These are phyloP conservation scores for Drosophila tropicalis DNA, from an alignment of 1,140 invertebrate species.

Conservation along the genomic window DNA sequence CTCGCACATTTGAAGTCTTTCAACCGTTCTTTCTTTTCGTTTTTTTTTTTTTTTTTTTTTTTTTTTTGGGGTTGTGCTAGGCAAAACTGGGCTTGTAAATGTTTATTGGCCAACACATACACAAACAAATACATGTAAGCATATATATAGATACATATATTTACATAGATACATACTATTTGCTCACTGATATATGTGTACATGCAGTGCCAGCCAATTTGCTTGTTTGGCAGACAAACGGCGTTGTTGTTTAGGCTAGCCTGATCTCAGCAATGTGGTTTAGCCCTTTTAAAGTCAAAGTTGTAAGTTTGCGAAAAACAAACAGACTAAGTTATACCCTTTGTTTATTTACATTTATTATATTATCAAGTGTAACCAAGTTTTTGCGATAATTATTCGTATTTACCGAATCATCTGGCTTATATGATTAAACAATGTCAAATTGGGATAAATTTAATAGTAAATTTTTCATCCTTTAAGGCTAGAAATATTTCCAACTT, in stretches of 20 bases:
- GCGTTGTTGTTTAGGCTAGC: constrained; percentile 13
- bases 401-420: too few relatives aligned
- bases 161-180: background rate
- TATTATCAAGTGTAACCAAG: too few relatives aligned
- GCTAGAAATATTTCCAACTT: too few relatives aligned
- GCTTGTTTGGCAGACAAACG: constrained; percentile 51
- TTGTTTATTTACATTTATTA: background rate
- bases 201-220: constrained; percentile 48
- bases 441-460: too few relatives aligned
- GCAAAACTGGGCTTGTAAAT: constrained; percentile 34
- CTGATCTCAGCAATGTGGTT: background rate
- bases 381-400: too few relatives aligned
- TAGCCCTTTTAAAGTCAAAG: background rate
- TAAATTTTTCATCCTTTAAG: too few relatives aligned
- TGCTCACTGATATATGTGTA: background rate
- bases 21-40: constrained; percentile 20
- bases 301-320: background rate
- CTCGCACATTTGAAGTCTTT: constrained; percentile 57
- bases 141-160: background rate
- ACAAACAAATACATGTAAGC: background rate
- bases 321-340: background rate
- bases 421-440: too few relatives aligned
- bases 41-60: constrained; percentile 28
- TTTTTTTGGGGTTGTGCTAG: constrained; percentile 1
- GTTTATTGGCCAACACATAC: constrained; percentile 58